phyloP scores from a whole-genome alignment of 1,140 invertebrate genomes.

The Batillaria attramentaria region DNA sequence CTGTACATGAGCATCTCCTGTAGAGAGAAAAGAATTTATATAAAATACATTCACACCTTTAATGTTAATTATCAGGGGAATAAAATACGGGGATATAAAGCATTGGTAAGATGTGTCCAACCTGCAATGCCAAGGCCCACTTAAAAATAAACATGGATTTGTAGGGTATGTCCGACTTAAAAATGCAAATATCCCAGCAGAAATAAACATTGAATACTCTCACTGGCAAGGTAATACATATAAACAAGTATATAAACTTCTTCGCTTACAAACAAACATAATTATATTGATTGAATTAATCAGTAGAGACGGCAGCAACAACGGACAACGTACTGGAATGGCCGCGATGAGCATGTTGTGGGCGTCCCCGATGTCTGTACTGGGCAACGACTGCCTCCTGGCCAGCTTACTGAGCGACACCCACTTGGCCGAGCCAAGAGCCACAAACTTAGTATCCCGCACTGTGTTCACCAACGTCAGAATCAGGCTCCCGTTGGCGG shows the following conservation, averaged over 20 bases:
- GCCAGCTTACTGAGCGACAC: slow-evolving; percentile 84
- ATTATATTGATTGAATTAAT: no score
- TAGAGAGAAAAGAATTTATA: slow-evolving; percentile 33
- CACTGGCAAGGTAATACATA: no score
- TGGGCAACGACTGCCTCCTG: slow-evolving; percentile 57
- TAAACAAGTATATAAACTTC: no score
- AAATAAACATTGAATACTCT: no score
- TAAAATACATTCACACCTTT: no score
- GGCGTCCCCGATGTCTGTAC: slow-evolving; percentile 73
- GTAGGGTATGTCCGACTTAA: no score
- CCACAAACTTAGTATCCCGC: slow-evolving; percentile 81
- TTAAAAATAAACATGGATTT: no score
- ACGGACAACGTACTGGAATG: slow-evolving; percentile 60
- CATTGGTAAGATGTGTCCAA: no score
- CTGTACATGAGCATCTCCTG: slow-evolving; percentile 93
- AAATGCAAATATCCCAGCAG: no score
- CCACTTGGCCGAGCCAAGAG: slow-evolving; percentile 86
- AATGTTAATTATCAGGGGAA: not conserved
- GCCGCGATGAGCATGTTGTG: slow-evolving; percentile 74
- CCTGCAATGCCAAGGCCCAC: no score
- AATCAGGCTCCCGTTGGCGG: slow-evolving; percentile 91
- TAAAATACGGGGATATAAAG: not conserved
- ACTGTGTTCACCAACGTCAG: slow-evolving; percentile 89
- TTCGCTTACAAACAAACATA: no score
- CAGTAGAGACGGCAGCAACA: no score